Evolutionary conservation across 1,140 invertebrate genomes (phyloP).

Genomic region (Nixonia krombeini): DNA sequence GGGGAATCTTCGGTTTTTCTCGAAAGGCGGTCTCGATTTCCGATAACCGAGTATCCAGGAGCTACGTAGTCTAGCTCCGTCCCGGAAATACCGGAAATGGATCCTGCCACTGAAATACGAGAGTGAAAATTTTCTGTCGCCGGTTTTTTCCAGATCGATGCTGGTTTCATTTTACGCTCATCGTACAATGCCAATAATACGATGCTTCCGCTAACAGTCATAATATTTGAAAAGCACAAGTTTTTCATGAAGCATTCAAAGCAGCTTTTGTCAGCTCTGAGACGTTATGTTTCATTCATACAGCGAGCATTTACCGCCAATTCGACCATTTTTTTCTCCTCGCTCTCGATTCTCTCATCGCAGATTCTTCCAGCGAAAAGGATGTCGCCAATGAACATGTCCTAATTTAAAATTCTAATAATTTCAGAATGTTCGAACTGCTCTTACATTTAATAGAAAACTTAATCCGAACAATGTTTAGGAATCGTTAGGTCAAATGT

Average conservation of each 20-base stretch:
- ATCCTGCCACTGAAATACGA: conserved; percentile 44
- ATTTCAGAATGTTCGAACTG: too few relatives aligned
- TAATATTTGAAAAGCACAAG: neutral
- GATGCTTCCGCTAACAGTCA: conserved; percentile 14
- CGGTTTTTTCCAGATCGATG: conserved; percentile 35
- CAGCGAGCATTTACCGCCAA: too few relatives aligned
- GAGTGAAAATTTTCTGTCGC: conserved; percentile 45
- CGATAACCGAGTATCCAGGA: conserved; percentile 44
- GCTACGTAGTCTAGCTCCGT: conserved; percentile 33
- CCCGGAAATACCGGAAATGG: conserved; percentile 50
- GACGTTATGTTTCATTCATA: too few relatives aligned
- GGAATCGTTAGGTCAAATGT: too few relatives aligned
- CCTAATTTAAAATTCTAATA: too few relatives aligned
- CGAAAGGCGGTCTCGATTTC: conserved; percentile 45
- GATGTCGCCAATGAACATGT: too few relatives aligned
- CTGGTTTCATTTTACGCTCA: conserved; percentile 33
- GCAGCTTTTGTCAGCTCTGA: too few relatives aligned
- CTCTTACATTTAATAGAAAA: too few relatives aligned
- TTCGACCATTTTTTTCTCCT: too few relatives aligned
- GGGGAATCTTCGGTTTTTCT: conserved; percentile 29
- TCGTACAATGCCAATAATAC: conserved; percentile 25
- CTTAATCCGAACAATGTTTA: too few relatives aligned
- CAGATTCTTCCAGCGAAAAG: too few relatives aligned
- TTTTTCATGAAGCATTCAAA: neutral
- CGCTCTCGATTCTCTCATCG: too few relatives aligned